Percentiles rank a stretch among this genome's conserved stretches.
Evolutionary conservation across 2,113 vertebrate genomes (phyloP).

Genomic region (Oostethus manadensis): DNA sequence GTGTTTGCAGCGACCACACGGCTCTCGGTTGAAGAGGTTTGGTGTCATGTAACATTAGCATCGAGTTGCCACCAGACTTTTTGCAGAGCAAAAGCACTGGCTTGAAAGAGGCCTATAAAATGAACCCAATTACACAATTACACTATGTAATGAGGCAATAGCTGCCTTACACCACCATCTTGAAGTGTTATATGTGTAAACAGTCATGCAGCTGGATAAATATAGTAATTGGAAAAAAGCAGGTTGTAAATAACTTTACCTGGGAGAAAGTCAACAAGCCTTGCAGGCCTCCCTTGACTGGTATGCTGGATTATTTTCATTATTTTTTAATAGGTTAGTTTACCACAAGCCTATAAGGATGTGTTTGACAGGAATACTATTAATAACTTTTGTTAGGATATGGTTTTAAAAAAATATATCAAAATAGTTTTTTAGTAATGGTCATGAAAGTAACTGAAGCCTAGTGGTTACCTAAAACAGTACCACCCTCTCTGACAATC

Average conservation of each 20-base stretch:
- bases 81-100: background rate
- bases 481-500: no score
- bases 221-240: constrained; percentile 24
- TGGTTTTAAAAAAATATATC: no score
- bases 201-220: constrained; percentile 11
- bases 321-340: constrained; percentile 55
- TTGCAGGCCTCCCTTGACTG: constrained; percentile 25
- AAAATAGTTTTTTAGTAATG: no score
- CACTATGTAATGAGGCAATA: constrained; percentile 3
- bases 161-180: constrained; percentile 7
- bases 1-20: constrained; percentile 22
- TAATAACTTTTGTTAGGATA: no score
- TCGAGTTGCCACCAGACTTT: background rate
- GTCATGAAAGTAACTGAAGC: no score
- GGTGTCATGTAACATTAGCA: constrained; percentile 29
- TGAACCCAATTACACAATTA: background rate
- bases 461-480: no score
- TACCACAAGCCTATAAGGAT: constrained; percentile 29
- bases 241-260: constrained; percentile 30
- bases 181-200: background rate
- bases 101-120: constrained; percentile 3
- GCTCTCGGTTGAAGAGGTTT: constrained; percentile 25
- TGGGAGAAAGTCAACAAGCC: constrained; percentile 42
- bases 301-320: background rate
- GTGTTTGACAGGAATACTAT: no score